Percentiles rank a stretch among this genome's conserved stretches.
These are phyloP conservation scores for Indri indri DNA, from an alignment of 2,113 vertebrate genomes.

Conservation along the genomic window DNA sequence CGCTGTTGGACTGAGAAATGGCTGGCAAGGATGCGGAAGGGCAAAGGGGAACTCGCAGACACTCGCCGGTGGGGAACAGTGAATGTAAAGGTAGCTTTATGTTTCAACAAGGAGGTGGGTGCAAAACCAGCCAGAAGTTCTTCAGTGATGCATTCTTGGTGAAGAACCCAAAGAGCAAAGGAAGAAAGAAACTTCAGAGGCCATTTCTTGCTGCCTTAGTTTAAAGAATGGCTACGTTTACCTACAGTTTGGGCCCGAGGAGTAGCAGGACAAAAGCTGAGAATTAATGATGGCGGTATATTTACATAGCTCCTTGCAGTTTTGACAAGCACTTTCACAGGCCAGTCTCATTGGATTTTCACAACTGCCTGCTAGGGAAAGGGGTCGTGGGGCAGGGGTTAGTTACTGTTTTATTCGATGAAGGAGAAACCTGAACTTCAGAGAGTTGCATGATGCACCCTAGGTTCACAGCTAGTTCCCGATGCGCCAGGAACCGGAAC, in stretches of 20 bases:
- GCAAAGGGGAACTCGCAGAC: neutral
- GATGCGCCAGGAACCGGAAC: neutral
- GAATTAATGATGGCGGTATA: neutral
- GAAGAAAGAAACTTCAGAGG: neutral
- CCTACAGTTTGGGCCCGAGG: neutral
- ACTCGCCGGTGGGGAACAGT: accelerated
- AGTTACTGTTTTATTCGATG: neutral
- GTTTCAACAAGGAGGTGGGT: neutral
- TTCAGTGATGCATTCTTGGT: neutral
- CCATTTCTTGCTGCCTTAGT: neutral
- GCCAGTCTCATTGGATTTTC: neutral
- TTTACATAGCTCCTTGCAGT: neutral
- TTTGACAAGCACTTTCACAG: neutral
- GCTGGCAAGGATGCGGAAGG: neutral
- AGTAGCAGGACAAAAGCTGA: neutral
- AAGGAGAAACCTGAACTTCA: neutral
- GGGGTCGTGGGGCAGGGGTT: neutral
- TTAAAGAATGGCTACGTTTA: conserved; percentile 26
- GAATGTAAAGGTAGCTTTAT: neutral
- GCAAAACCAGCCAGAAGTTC: neutral
- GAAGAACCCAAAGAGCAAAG: neutral
- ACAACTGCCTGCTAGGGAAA: neutral
- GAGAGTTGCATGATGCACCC: neutral
- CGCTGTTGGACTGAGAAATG: neutral
- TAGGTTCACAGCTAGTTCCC: neutral